These are phyloP conservation scores for Scaeva pyrastri DNA, from an alignment of 2,888 invertebrate species.

Conservation along the genomic window DNA sequence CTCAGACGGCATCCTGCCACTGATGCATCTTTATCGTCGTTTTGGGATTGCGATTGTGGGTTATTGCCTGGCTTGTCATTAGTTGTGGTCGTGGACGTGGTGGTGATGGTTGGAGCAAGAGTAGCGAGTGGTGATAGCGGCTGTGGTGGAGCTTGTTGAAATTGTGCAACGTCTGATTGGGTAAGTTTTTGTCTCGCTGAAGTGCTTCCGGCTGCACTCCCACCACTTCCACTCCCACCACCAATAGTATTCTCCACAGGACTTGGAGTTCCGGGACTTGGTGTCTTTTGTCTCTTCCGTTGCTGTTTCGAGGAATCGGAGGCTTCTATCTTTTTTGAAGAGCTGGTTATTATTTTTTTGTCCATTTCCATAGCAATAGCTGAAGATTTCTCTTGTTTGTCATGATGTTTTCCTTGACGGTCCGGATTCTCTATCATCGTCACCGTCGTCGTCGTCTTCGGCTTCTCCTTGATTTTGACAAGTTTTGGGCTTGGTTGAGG, in stretches of 20 bases:
- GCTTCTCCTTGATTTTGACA: constrained; percentile 60
- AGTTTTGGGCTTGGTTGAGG: constrained; percentile 76
- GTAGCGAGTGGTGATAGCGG: constrained; percentile 79
- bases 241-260: constrained; percentile 12
- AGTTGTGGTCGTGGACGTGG: constrained; percentile 32
- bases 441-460: no score
- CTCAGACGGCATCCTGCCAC: constrained; percentile 56
- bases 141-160: constrained; percentile 78
- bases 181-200: constrained; percentile 62
- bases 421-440: constrained; percentile 68
- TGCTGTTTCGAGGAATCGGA: constrained; percentile 36
- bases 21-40: constrained; percentile 40
- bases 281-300: constrained; percentile 42
- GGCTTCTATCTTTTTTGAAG: constrained; percentile 42
- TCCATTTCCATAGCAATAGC: constrained; percentile 31
- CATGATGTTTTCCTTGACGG: constrained; percentile 45
- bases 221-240: background rate
- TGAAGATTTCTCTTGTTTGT: constrained; percentile 54
- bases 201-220: constrained; percentile 34
- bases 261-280: constrained; percentile 46
- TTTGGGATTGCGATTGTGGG: constrained; percentile 33
- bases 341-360: constrained; percentile 56
- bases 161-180: constrained; percentile 69
- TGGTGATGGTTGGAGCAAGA: constrained; percentile 59
- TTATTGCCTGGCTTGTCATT: constrained; percentile 58